Conservation (phyloP, 92 coral and sea anemone genomes). For the Epizoanthus scotinus region DNA sequence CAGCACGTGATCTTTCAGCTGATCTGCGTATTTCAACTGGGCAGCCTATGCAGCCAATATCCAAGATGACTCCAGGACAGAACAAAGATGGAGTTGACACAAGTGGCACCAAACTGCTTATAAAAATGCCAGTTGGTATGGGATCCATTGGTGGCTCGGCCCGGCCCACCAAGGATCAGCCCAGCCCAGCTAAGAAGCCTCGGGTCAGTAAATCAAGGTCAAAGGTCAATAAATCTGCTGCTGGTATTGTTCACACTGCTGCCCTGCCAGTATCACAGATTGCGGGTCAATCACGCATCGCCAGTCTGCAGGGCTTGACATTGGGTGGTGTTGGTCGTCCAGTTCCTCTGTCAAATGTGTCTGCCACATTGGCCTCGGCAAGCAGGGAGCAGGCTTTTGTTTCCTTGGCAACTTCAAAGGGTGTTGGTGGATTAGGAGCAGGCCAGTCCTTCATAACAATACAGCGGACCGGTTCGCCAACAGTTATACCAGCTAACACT, state of each 20-base stretch:
- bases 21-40: conserved; percentile 59
- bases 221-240: conserved; percentile 46
- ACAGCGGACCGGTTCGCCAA: conserved; percentile 73
- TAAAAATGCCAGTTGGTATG: conserved; percentile 80
- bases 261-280: conserved; percentile 39
- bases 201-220: conserved; percentile 75
- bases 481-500: conserved; percentile 56
- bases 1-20: conserved; percentile 70
- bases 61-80: conserved; percentile 35
- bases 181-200: conserved; percentile 79
- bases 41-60: conserved; percentile 13
- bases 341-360: conserved; percentile 54
- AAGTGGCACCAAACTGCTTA: conserved; percentile 47
- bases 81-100: conserved; percentile 37
- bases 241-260: conserved; percentile 46
- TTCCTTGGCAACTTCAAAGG: conserved; percentile 75
- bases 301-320: conserved; percentile 48
- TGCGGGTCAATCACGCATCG: conserved; percentile 26
- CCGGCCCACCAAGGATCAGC: conserved; percentile 59
- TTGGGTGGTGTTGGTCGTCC: conserved; percentile 51
- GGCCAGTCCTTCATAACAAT: conserved; percentile 75
- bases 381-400: conserved; percentile 74
- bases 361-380: conserved; percentile 52
- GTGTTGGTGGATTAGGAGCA: conserved; percentile 47
- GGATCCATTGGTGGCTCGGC: conserved; percentile 70